These are phyloP conservation scores for Ceriagrion tenellum DNA, from an alignment of 2,888 invertebrate species.

Conservation along the genomic window DNA sequence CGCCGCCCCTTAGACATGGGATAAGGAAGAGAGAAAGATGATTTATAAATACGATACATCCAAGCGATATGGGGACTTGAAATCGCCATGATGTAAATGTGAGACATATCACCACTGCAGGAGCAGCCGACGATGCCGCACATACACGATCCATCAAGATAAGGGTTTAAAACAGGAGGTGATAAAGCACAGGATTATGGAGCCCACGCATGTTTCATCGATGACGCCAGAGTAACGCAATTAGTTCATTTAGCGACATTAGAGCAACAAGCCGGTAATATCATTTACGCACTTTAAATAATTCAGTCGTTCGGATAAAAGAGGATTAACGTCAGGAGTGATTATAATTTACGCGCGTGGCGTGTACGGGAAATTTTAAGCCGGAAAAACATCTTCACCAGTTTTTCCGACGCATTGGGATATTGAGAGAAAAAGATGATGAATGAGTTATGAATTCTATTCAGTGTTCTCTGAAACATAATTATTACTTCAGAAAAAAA, in stretches of 20 bases:
- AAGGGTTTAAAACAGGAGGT: neutral
- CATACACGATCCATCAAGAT: neutral
- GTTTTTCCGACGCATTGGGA: neutral
- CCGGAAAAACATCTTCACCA: neutral
- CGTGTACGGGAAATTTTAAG: neutral
- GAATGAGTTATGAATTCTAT: neutral
- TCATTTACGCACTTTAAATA: neutral
- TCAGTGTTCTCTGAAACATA: neutral
- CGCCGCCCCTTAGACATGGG: too few relatives aligned
- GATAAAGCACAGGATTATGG: neutral
- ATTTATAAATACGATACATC: too few relatives aligned
- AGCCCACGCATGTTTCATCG: neutral
- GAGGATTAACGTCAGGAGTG: neutral
- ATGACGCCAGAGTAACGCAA: neutral
- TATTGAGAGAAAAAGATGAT: neutral
- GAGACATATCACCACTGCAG: too few relatives aligned
- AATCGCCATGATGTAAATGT: too few relatives aligned
- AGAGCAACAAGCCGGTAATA: neutral
- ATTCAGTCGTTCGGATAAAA: neutral
- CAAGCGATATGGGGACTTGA: too few relatives aligned
- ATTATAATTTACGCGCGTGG: neutral
- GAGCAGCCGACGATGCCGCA: too few relatives aligned
- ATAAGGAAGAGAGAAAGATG: too few relatives aligned
- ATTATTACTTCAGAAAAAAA: neutral
- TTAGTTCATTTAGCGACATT: neutral